phyloP scores from a whole-genome alignment of 2,888 invertebrate species.

The Rhagophthalmus giganteus region DNA sequence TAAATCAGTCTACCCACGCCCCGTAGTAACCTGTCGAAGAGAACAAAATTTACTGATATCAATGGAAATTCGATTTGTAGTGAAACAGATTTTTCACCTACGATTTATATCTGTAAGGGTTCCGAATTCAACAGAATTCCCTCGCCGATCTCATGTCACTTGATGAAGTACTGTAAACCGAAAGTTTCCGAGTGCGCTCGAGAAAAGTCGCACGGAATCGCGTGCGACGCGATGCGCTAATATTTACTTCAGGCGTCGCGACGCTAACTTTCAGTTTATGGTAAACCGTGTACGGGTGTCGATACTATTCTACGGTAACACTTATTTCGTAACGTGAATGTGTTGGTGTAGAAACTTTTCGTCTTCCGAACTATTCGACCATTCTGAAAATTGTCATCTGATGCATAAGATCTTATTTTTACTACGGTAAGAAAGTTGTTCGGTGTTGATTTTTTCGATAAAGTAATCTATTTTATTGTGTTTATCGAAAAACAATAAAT shows the following conservation, averaged over 20 bases:
- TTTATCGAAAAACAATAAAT: neutral
- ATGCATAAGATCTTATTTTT: too few relatives aligned
- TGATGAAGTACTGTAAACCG: conserved; percentile 43
- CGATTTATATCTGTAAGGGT: conserved; percentile 44
- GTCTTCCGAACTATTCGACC: neutral
- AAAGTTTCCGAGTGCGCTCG: conserved; percentile 32
- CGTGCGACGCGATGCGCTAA: conserved; percentile 51
- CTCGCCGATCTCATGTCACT: conserved; percentile 45
- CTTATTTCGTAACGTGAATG: neutral
- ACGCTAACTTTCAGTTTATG: conserved; percentile 51
- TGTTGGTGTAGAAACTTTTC: neutral
- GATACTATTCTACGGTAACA: neutral
- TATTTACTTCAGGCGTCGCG: conserved; percentile 52
- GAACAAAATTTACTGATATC: conserved; percentile 49
- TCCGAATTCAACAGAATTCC: conserved; percentile 45
- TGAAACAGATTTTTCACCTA: conserved; percentile 50
- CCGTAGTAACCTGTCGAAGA: conserved; percentile 33
- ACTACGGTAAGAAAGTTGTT: too few relatives aligned
- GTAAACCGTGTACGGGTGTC: conserved; percentile 39
- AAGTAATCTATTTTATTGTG: neutral
- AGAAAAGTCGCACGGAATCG: conserved; percentile 34
- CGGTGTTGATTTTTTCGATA: neutral
- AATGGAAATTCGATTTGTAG: conserved; percentile 51
- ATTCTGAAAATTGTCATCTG: neutral
- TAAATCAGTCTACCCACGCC: conserved; percentile 28